Evolutionary conservation across 2,888 invertebrate species (phyloP), one percentile per base, ranked within the genome.

Genomic region (Arrhopalites spinosus): DNA sequence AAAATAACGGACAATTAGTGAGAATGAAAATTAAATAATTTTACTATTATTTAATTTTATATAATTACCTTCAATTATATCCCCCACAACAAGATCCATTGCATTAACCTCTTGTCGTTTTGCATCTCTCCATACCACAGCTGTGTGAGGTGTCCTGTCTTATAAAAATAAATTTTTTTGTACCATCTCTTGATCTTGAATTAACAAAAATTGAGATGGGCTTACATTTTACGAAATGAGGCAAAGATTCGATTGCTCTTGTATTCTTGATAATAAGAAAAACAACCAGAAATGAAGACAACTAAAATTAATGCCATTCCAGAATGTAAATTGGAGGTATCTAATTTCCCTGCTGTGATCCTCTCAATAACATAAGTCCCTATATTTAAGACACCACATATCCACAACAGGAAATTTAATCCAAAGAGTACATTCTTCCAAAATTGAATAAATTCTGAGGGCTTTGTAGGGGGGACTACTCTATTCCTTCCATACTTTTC

Each of bases 31-130:
- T n/a, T n/a, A n/a, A n/a, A n/a, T n/a, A n/a, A n/a, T n/a, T n/a
- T n/a, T n/a, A n/a, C n/a, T n/a, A n/a, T n/a, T n/a, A n/a, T n/a
- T n/a, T n/a, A n/a, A n/a, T n/a, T n/a, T n/a, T 36, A 3, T 11
- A 36, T 36, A 36, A 7, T 98, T 98, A 45, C 89, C 86, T 68
- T 88, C 88, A 45, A 88, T 86, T 53, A 89, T 84, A 83, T 89
- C 89, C 64, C 89, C 89, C 23, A 87, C 84, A 15, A 88, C 88
- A 29, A 90, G 83, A 64, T 88, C 87, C 82, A 83, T 84, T 17
- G 84, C 85, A 71, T 84, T 83, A 17, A 85, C 78, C 20, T 84
- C 83, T 47, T 82, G 79, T 77, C 86, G 90, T 87, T 99, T 98
- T 84, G 98, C 98, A 73, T 76, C 73, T 20, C 78, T 13, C 73